These are phyloP conservation scores for Stegana nigrithorax DNA, from an alignment of 2,888 invertebrate species.

Conservation along the genomic window DNA sequence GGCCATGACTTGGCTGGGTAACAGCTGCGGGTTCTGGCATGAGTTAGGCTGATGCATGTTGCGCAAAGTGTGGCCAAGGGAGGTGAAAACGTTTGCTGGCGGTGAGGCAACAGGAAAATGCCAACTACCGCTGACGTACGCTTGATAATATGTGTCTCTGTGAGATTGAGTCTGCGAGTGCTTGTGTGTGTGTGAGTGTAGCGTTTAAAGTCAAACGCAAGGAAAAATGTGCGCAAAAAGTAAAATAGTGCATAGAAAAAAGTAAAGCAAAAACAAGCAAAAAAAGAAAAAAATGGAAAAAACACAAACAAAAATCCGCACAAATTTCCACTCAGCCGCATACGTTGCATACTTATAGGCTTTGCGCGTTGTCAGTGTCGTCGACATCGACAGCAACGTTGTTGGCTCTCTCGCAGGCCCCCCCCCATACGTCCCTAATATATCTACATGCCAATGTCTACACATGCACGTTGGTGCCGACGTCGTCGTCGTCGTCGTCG, in stretches of 20 bases:
- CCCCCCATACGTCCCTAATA: too few species aligned
- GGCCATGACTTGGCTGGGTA: neutral
- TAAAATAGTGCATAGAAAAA: neutral
- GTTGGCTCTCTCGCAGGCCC: too few species aligned
- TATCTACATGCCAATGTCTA: too few species aligned
- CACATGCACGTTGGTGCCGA: neutral
- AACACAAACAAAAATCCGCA: slow-evolving; percentile 3
- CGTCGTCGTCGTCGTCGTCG: neutral
- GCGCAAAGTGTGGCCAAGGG: neutral
- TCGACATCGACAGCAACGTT: neutral
- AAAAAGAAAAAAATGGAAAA: neutral
- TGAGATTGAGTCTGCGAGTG: too few species aligned
- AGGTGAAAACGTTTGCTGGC: neutral
- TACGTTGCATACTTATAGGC: slow-evolving; percentile 14
- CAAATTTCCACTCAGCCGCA: slow-evolving; percentile 1
- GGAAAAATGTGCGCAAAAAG: neutral
- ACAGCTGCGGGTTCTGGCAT: neutral
- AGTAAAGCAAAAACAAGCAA: neutral
- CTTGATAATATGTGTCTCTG: slow-evolving; percentile 17
- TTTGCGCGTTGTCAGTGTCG: slow-evolving; percentile 10
- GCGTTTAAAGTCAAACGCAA: slow-evolving; percentile 18
- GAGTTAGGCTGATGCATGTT: neutral
- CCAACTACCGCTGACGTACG: slow-evolving; percentile 18
- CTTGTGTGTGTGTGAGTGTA: neutral
- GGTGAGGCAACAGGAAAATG: slow-evolving; percentile 5